A percentile compares a stretch with the other conserved stretches of the same genome.
phyloP scores from a whole-genome alignment of 2,113 vertebrate genomes.

The Oreochromis niloticus region DNA sequence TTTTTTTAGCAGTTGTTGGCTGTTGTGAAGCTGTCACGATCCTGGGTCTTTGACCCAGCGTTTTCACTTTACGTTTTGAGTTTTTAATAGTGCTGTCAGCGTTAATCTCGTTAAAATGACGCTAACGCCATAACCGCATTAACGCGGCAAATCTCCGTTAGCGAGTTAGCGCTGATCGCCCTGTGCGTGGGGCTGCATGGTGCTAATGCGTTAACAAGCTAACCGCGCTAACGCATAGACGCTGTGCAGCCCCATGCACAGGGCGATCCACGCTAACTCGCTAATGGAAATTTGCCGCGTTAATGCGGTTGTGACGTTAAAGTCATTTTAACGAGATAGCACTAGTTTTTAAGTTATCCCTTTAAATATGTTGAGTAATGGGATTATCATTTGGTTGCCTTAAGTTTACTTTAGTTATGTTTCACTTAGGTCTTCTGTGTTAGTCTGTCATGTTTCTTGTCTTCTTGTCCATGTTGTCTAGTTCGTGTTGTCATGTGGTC shows the following conservation, averaged over 20 bases:
- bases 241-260: background rate
- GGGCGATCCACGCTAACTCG: background rate
- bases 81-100: background rate
- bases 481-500: background rate
- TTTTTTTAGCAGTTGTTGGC: background rate
- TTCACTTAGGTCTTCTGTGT: background rate
- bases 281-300: background rate
- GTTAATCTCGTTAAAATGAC: background rate
- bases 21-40: background rate
- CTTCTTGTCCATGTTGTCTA: background rate
- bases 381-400: background rate
- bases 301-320: background rate
- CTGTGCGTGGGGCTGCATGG: background rate
- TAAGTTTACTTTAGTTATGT: background rate
- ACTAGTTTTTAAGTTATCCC: background rate
- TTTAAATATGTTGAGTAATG: background rate
- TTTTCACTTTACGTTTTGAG: background rate
- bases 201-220: no score
- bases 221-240: no score
- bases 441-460: background rate
- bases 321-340: background rate
- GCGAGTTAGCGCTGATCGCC: background rate
- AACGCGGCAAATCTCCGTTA: background rate
- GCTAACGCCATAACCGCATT: background rate
- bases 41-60: background rate